phyloP scores from a whole-genome alignment of 2,797 vertebrate genomes.

The Myiotriccus ornatus region DNA sequence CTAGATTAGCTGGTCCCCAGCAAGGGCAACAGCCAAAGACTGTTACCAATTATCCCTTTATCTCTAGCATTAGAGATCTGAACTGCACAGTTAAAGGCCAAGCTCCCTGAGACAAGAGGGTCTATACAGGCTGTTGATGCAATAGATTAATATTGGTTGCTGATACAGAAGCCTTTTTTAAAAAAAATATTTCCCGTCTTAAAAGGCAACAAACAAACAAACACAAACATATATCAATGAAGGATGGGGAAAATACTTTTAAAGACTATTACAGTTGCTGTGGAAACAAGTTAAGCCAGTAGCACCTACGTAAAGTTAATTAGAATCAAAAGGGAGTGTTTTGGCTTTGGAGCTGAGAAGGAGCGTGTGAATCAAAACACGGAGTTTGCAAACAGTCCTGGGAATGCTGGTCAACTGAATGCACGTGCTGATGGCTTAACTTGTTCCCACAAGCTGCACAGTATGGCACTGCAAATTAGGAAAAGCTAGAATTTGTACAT shows the following conservation, averaged over 20 bases:
- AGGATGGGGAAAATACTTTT: neutral
- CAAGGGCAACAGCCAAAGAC: neutral
- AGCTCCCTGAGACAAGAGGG: neutral
- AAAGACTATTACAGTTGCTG: neutral
- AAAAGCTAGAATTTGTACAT: neutral
- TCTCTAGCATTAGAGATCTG: neutral
- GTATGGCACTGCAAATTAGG: neutral
- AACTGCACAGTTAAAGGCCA: neutral
- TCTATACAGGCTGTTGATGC: neutral
- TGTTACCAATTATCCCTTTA: neutral
- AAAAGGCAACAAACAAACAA: neutral
- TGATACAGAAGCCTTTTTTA: neutral
- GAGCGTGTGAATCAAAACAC: too few relatives aligned
- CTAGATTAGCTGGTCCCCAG: conserved; percentile 20
- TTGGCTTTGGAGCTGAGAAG: too few relatives aligned
- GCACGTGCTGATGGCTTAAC: too few relatives aligned
- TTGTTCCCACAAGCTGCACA: neutral
- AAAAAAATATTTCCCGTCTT: neutral
- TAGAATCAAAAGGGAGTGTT: too few relatives aligned
- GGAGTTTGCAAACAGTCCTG: too few relatives aligned
- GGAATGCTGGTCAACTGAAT: too few relatives aligned
- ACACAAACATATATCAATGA: neutral
- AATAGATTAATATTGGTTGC: neutral
- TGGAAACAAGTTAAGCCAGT: too few relatives aligned
- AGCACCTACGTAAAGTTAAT: too few relatives aligned